A percentile compares a stretch with the other conserved stretches of the same genome.
These are phyloP conservation scores for honey bee (Apis mellifera) DNA, from an alignment of 1,140 invertebrate species.

Conservation along the genomic window Amel_HAv3.1 CM009932.2:3416001-3416500, in stretches of 20 bases:
- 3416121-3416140: background rate
- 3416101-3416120: background rate
- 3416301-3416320: slow-evolving; percentile 48
- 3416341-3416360: slow-evolving; percentile 36
- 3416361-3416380: background rate
- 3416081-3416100: accelerated
- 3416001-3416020: background rate
- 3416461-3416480: slow-evolving; percentile 50
- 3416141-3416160: slow-evolving; percentile 10
- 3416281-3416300: slow-evolving; percentile 17
- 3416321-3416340: slow-evolving; percentile 57
- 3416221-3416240: slow-evolving; percentile 13
- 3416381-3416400: background rate
- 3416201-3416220: slow-evolving; percentile 10
- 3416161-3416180: slow-evolving; percentile 24
- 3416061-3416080: background rate
- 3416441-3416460: slow-evolving; percentile 64
- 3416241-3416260: slow-evolving; percentile 11
- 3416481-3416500: slow-evolving; percentile 47
- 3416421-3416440: slow-evolving; percentile 58
- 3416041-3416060: background rate
- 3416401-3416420: slow-evolving; percentile 54
- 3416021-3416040: too few relatives aligned
- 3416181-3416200: slow-evolving; percentile 31
- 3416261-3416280: slow-evolving; percentile 19